phyloP scores from a whole-genome alignment of 2,888 invertebrate species.

The Oligia strigilis region DNA sequence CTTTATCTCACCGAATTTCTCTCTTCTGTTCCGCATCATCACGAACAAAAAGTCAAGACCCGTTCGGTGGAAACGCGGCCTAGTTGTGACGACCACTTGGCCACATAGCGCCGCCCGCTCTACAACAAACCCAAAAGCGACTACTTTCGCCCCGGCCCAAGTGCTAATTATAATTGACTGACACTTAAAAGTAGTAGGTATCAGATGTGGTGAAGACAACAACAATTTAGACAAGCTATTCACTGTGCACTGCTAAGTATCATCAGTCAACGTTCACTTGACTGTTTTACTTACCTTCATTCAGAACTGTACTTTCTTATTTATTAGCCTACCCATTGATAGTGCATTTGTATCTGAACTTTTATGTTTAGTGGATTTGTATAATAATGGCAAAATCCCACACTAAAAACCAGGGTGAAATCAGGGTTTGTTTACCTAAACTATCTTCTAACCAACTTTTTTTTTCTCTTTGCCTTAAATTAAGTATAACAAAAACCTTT shows the following conservation, averaged over 20 bases:
- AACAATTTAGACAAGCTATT: constrained; percentile 60
- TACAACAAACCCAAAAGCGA: constrained; percentile 71
- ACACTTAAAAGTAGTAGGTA: constrained; percentile 66
- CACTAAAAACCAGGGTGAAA: neutral
- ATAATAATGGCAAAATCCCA: neutral
- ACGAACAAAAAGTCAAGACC: constrained; percentile 88
- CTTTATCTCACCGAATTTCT: constrained; percentile 89
- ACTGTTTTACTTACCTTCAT: constrained; percentile 7
- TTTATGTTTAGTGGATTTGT: neutral
- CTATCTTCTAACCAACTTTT: neutral
- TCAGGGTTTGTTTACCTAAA: neutral
- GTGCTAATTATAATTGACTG: constrained; percentile 77
- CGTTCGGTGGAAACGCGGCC: constrained; percentile 87
- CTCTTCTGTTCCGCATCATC: constrained; percentile 89
- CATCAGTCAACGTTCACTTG: constrained; percentile 22
- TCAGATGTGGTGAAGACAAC: constrained; percentile 63
- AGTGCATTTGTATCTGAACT: neutral
- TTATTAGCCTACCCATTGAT: neutral
- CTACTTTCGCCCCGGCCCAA: constrained; percentile 72
- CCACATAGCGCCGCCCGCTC: constrained; percentile 72
- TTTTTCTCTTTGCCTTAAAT: neutral
- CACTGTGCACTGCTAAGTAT: neutral
- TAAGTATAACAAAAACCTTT: neutral
- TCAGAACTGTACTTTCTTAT: neutral
- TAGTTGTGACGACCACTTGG: constrained; percentile 80